Conservation (phyloP, 1,140 invertebrate species). For the Marisa cornuarietis region DNA sequence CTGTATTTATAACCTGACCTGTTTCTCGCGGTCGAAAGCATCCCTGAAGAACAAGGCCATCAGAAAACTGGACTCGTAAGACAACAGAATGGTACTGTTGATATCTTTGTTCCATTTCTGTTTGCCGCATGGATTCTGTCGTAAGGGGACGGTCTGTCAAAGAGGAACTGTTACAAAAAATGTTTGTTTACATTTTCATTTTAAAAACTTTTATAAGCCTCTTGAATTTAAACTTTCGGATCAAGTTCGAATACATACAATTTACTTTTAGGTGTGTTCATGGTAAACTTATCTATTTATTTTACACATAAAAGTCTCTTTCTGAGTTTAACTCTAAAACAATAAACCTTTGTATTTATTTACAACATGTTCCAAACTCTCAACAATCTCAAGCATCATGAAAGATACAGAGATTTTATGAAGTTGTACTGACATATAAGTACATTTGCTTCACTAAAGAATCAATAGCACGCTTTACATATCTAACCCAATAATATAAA, state of each 20-base stretch:
- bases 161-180: conserved; percentile 49
- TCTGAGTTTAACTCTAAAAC: not conserved
- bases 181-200: not conserved
- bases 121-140: conserved; percentile 73
- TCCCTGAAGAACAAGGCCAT: conserved; percentile 82
- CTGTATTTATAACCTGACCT: conserved; percentile 42
- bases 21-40: conserved; percentile 78
- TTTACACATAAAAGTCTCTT: not conserved
- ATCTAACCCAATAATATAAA: no score
- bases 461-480: no score
- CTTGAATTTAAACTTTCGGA: not conserved
- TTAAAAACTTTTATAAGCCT: not conserved
- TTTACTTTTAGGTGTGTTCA: not conserved
- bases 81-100: conserved; percentile 78
- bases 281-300: not conserved
- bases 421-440: no score
- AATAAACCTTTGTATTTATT: no score
- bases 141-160: conserved; percentile 74
- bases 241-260: not conserved
- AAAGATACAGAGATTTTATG: no score
- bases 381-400: no score
- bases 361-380: no score
- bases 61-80: conserved; percentile 83
- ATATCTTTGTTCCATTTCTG: conserved; percentile 73
- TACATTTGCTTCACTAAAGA: no score